Conservation (phyloP, 2,113 vertebrate genomes). For the Trichechus manatus region DNA sequence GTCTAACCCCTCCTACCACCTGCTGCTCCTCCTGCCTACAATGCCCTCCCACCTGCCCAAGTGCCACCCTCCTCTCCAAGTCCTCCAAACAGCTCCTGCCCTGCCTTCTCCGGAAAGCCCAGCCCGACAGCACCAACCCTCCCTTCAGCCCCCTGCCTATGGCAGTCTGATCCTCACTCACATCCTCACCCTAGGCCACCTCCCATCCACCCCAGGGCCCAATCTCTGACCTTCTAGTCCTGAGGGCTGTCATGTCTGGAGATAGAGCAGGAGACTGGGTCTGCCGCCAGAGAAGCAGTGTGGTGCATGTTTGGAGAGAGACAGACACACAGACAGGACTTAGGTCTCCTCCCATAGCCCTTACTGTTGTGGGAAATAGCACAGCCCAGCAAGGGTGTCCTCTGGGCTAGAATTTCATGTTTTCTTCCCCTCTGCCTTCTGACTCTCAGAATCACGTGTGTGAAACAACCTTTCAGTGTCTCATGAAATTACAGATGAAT, state of each 20-base stretch:
- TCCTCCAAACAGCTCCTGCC: background rate
- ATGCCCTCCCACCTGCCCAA: background rate
- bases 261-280: background rate
- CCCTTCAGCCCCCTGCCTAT: background rate
- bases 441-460: background rate
- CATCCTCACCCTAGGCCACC: background rate
- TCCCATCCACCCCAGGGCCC: background rate
- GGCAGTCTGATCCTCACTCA: background rate
- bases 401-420: background rate
- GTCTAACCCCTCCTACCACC: background rate
- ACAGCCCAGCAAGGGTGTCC: background rate
- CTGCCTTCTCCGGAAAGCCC: background rate
- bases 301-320: background rate
- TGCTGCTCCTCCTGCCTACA: background rate
- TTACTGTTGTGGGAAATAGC: background rate
- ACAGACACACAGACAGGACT: background rate
- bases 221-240: background rate
- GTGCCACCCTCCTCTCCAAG: background rate
- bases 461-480: background rate
- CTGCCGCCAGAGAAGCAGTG: background rate
- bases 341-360: background rate
- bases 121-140: background rate
- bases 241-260: background rate
- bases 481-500: conserved; percentile 51
- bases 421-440: background rate